A percentile compares a stretch with the other conserved stretches of the same genome.
phyloP scores from a whole-genome alignment of 1,140 invertebrate species.

The Papilio machaon region DNA sequence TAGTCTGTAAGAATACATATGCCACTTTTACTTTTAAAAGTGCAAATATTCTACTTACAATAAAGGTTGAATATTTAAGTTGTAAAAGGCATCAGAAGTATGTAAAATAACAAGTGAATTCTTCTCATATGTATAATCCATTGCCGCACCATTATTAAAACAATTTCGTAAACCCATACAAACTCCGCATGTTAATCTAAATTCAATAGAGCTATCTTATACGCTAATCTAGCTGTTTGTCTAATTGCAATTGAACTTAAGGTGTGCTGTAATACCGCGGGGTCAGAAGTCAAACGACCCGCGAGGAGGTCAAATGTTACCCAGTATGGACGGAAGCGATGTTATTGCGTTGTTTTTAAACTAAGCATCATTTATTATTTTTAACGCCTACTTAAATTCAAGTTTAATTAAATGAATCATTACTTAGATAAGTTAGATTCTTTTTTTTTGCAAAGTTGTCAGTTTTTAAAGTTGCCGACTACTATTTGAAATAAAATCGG shows the following conservation, averaged over 20 bases:
- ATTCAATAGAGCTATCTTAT: slow-evolving; percentile 31
- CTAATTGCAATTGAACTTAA: slow-evolving; percentile 31
- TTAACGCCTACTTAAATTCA: neutral
- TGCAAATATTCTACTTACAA: too few species aligned
- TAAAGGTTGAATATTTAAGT: neutral
- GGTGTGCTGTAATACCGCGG: neutral
- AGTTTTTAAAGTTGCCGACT: too few species aligned
- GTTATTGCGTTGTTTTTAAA: slow-evolving; percentile 13
- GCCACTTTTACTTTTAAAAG: too few species aligned
- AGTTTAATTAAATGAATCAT: neutral
- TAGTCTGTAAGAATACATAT: too few species aligned
- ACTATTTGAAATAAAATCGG: too few species aligned
- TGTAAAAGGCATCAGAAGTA: neutral
- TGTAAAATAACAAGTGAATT: neutral
- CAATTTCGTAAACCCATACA: neutral
- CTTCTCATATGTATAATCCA: neutral
- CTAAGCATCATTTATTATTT: neutral
- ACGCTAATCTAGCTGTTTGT: slow-evolving; percentile 8
- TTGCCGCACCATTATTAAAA: neutral
- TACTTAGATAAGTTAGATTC: too few species aligned
- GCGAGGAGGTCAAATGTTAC: slow-evolving; percentile 26
- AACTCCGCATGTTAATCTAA: slow-evolving; percentile 19
- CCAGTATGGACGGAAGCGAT: neutral
- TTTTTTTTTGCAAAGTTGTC: too few species aligned
- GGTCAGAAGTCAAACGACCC: slow-evolving; percentile 12